These are phyloP conservation scores for Microctonus aethiopoides DNA, from an alignment of 2,888 invertebrate genomes.

Conservation along the genomic window DNA sequence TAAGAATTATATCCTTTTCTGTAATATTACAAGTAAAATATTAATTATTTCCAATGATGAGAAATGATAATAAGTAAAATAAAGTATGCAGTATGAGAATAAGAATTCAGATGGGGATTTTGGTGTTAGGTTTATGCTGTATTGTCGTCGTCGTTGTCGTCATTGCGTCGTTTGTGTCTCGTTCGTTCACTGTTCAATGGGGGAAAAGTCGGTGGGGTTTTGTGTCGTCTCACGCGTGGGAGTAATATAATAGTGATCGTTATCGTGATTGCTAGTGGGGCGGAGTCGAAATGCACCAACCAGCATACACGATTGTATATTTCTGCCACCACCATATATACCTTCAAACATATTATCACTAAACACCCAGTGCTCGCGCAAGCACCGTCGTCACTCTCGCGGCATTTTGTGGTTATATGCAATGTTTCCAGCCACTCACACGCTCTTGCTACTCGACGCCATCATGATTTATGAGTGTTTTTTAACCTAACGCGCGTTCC, in stretches of 20 bases:
- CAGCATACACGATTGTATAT: conserved; percentile 54
- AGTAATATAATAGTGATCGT: conserved; percentile 60
- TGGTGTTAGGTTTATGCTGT: neutral
- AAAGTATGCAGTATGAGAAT: conserved; percentile 8
- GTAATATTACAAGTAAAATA: neutral
- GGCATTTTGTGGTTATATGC: conserved; percentile 33
- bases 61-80: conserved; percentile 10
- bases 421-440: conserved; percentile 40
- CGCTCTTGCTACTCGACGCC: conserved; percentile 49
- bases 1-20: neutral
- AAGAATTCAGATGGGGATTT: neutral
- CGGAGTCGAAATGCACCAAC: conserved; percentile 60
- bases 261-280: conserved; percentile 57
- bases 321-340: conserved; percentile 53
- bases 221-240: conserved; percentile 52
- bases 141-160: conserved; percentile 13
- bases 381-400: conserved; percentile 41
- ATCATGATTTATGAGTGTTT: conserved; percentile 56
- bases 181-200: neutral
- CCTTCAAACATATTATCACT: conserved; percentile 53
- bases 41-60: conserved; percentile 1
- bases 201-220: conserved; percentile 11
- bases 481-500: conserved; percentile 38
- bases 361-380: conserved; percentile 49
- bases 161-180: conserved; percentile 16